phyloP scores from a whole-genome alignment of 2,888 invertebrate genomes.

The Drosophila prostipennis region DNA sequence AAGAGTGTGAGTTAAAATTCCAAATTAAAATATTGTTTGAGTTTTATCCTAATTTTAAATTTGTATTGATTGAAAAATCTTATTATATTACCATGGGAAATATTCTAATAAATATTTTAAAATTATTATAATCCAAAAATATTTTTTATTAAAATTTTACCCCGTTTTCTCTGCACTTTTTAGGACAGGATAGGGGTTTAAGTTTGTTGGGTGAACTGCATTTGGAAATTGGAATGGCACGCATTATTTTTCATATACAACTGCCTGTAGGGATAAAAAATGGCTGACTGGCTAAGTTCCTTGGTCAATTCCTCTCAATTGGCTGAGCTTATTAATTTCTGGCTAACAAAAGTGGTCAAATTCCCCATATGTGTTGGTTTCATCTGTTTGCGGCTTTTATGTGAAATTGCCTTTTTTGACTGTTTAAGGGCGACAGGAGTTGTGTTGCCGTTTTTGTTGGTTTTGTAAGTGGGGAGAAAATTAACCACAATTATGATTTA shows the following conservation, averaged over 20 bases:
- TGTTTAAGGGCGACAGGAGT: constrained; percentile 8
- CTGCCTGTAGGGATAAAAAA: constrained; percentile 65
- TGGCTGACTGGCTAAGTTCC: too few relatives aligned
- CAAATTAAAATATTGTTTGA: too few relatives aligned
- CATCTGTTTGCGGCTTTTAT: constrained; percentile 74
- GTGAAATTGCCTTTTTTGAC: constrained; percentile 68
- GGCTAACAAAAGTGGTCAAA: too few relatives aligned
- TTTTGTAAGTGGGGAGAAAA: constrained; percentile 12
- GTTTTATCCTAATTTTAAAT: too few relatives aligned
- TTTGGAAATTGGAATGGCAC: constrained; percentile 50
- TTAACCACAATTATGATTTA: constrained; percentile 10
- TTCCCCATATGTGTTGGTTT: too few relatives aligned
- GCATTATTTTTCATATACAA: constrained; percentile 76
- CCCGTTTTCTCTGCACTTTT: constrained; percentile 3
- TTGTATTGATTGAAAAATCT: too few relatives aligned
- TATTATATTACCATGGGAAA: too few relatives aligned
- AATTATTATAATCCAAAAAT: too few relatives aligned
- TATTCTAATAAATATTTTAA: too few relatives aligned
- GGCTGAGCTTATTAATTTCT: too few relatives aligned
- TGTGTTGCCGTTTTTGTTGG: neutral
- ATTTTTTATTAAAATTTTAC: too few relatives aligned
- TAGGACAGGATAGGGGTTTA: neutral
- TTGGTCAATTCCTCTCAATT: constrained; percentile 43
- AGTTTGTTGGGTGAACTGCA: constrained; percentile 41
- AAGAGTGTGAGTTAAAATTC: too few relatives aligned